Evolutionary conservation across 2,888 invertebrate genomes (phyloP).

Genomic region (Stenolophus ochropezus): DNA sequence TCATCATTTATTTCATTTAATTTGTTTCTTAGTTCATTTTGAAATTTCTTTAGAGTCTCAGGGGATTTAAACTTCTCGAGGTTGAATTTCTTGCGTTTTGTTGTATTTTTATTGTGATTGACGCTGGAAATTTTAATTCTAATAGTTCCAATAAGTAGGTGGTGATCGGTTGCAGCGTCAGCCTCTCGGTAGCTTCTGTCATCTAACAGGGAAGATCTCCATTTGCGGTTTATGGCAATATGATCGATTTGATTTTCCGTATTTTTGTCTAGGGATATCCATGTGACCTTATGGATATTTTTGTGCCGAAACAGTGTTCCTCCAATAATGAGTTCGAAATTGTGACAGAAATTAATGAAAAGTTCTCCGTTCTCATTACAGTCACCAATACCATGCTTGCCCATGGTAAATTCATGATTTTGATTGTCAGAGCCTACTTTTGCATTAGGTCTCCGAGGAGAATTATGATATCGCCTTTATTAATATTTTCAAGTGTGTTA

Average conservation of each 20-base stretch:
- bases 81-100: not conserved
- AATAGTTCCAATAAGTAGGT: slow-evolving; percentile 13
- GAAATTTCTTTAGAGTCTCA: slow-evolving; percentile 1
- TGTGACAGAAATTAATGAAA: not conserved
- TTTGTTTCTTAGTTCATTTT: slow-evolving; percentile 4
- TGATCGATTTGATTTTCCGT: slow-evolving; percentile 55
- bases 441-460: not conserved
- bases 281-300: slow-evolving; percentile 55
- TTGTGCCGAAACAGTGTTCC: slow-evolving; percentile 47
- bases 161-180: slow-evolving; percentile 43
- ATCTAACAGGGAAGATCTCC: slow-evolving; percentile 22
- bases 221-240: slow-evolving; percentile 29
- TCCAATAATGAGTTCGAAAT: not conserved
- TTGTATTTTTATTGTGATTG: not conserved
- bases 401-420: not conserved
- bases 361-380: not conserved
- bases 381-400: not conserved
- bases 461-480: not conserved
- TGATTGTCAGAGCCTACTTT: not conserved
- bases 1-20: not conserved
- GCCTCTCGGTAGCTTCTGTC: slow-evolving; percentile 47
- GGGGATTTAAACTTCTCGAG: not conserved
- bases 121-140: not conserved
- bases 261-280: slow-evolving; percentile 49
- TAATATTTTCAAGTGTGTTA: slow-evolving; percentile 5